These are phyloP conservation scores for Phataginus tetradactyla DNA, from an alignment of 2,797 vertebrate genomes.

Conservation along the genomic window DNA sequence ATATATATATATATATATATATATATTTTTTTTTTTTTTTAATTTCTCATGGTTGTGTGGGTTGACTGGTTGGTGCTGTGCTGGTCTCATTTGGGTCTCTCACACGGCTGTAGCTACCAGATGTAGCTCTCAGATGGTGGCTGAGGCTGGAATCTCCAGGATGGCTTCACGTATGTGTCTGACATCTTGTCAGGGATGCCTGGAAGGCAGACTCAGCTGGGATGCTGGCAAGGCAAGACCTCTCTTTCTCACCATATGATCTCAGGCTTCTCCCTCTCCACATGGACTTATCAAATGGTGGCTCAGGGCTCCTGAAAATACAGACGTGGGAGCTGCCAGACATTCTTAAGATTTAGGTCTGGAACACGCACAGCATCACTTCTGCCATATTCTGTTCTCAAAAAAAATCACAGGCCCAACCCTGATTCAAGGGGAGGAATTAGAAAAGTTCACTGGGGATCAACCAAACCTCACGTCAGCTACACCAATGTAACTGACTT, in stretches of 20 bases:
- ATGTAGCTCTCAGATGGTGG: not conserved
- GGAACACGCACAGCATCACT: not conserved
- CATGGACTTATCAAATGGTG: not conserved
- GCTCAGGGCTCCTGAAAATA: not conserved
- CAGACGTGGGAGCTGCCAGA: not conserved
- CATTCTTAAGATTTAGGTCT: not conserved
- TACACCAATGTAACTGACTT: not conserved
- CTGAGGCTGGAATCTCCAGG: not conserved
- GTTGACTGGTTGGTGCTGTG: not conserved
- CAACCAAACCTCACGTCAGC: too few species aligned
- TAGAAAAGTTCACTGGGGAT: not conserved
- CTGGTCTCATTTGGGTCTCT: not conserved
- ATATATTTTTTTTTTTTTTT: not conserved
- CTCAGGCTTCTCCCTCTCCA: not conserved
- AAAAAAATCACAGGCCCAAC: not conserved
- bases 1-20: too few species aligned
- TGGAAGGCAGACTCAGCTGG: not conserved
- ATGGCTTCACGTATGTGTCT: not conserved
- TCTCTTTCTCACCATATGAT: not conserved
- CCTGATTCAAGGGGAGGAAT: not conserved
- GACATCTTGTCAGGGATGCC: not conserved
- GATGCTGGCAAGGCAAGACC: not conserved
- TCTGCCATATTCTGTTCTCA: conserved; percentile 1
- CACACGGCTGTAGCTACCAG: not conserved
- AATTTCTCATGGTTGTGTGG: not conserved